A percentile compares a stretch with the other conserved stretches of the same genome.
Evolutionary conservation across 2,113 vertebrate genomes (phyloP).

Genomic region (Uropsilus gracilis): DNA sequence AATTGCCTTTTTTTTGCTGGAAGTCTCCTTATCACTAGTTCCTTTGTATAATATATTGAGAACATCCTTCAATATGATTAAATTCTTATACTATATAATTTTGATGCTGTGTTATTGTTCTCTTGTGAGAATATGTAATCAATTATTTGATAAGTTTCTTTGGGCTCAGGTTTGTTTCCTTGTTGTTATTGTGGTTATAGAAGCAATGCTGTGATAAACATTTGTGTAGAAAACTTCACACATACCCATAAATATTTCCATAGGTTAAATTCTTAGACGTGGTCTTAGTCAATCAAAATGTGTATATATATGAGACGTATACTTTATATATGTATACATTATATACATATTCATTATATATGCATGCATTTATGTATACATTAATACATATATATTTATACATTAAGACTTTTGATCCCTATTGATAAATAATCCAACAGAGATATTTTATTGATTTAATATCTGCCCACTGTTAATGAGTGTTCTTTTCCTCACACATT

Average conservation of each 20-base stretch:
- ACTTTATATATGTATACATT: no score
- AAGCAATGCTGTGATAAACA: conserved; percentile 18
- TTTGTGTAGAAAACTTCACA: background rate
- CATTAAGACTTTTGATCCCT: conserved; percentile 38
- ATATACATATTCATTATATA: no score
- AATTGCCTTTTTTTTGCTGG: background rate
- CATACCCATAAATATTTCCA: background rate
- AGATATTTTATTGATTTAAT: background rate
- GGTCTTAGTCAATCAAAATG: conserved; percentile 3
- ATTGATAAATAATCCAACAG: background rate
- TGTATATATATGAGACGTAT: no score
- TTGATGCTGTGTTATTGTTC: background rate
- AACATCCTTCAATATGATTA: background rate
- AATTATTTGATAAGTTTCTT: conserved; percentile 34
- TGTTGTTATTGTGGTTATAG: no score
- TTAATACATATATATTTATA: background rate
- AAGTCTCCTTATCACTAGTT: background rate
- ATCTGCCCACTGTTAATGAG: background rate
- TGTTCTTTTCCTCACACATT: background rate
- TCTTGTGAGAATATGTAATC: background rate
- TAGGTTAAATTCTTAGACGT: conserved; percentile 41
- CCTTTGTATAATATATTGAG: background rate
- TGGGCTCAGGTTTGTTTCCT: background rate
- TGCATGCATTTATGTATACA: no score
- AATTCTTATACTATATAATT: background rate